Base-by-base conservation (phyloP, 2,113 vertebrate genomes). In the Varanus salvator region DNA sequence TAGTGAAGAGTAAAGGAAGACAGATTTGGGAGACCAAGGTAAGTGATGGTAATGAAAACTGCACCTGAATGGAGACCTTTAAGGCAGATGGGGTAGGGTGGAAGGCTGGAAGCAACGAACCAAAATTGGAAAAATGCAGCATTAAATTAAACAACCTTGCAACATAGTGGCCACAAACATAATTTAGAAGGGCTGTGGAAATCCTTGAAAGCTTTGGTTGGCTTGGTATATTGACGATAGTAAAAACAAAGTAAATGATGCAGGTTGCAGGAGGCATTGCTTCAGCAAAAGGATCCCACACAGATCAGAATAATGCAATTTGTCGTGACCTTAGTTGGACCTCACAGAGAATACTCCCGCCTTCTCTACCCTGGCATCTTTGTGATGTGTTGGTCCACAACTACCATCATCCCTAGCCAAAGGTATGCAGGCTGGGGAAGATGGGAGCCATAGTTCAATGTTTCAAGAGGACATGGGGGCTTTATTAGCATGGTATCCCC, bases 111-210 rank as follows among this genome's bases (percentile, higher is more conserved):
- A 77, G 3, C 1, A 15, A 85, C 64, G 87, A 93, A 86, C 3
- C 3, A 66, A 90, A 93, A 17, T 31, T 86, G 71, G 77, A 44
- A 48, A 31, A 60, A 54, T 34, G 66, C 66, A 81, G 44, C 21
- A 25, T 83, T 86, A 90, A 48, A 76, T n/a, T 14, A 29, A 93
- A 68, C 6, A n/a, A n/a, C 82, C 72, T 82, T 80, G 52, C 6
- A 77, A 54, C 69, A 82, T 21, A 60, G 0, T 89, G 2, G 74
- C n/a, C 87, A 88, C 76, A 27, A 90, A 66, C 89, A 71, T 17
- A 23, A 93, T 78, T 90, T 23, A 84, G 77, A 29, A 9, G 17
- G 0, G 0, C 27, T 81, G n/a, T 85, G 21, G 23, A 68, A 66
- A 27, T 3, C 6, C 50, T 85, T 80, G 14, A 54, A 54, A 57